Base-by-base conservation (phyloP, 2,797 vertebrate species). In the Molossus molossus region DNA sequence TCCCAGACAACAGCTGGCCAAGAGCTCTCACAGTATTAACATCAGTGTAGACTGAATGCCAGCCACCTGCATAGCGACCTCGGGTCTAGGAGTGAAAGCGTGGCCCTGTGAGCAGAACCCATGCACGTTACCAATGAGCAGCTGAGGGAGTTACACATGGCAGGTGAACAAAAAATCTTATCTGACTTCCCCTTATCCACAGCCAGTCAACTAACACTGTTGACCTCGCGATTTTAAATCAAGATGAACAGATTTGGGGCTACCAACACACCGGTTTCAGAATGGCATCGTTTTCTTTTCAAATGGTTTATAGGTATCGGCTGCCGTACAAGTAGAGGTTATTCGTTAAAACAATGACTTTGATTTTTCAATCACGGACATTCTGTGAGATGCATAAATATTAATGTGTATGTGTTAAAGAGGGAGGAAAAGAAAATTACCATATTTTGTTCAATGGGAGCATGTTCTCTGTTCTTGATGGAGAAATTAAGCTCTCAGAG, bases 141-240 rank as follows among this genome's bases (percentile, higher is more conserved):
- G 79, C 57, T 69, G 97, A 94, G 94, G 81, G 75, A 82, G 75
- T 93, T 97, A 94, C 95, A 91, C 50, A 60, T 50, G 93, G 95
- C 96, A 98, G 96, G 94, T 53, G 96, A 97, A 97, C 81, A 95
- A 96, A 98, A 97, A 80, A 96, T 96, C 80, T 97, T 96, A 94
- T 98, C 97, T 97, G 50, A 79, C 21, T 96, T 97, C 29, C 77
- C 64, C 83, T 97, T 95, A 96, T 97, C 89, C 87, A 84, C 53
- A 60, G 84, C 65, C 48, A 85, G 87, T 94, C 60, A 93, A 87
- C 48, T 81, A 93, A 97, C 3, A 81, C 58, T 53, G 62, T 84
- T 92, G 65, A 21, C 48, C 73, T 45, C 33, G 11, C 86, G 96
- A 87, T 95, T 98, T 97, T 95, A 97, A 97, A 97, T 97, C 87